Conservation (phyloP, 2,113 vertebrate species). For the Callocephalon fimbriatum region DNA sequence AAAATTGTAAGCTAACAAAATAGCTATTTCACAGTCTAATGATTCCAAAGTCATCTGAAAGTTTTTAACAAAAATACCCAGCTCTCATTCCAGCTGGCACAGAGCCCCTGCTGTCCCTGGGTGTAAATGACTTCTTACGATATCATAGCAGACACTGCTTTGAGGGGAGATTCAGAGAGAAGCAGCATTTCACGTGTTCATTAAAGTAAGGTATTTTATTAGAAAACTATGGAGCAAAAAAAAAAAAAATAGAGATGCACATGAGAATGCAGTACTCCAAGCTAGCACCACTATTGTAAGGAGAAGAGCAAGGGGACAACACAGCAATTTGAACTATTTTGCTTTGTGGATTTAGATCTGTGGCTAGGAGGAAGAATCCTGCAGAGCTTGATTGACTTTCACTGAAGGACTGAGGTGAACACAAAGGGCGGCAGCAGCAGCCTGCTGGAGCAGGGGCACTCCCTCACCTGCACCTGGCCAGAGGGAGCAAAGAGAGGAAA, state of each 20-base stretch:
- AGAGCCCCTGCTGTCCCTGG: neutral
- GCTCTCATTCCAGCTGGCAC: neutral
- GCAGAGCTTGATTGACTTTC: neutral
- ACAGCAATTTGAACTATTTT: neutral
- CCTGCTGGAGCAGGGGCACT: neutral
- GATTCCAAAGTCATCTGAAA: slow-evolving; percentile 13
- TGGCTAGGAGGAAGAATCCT: neutral
- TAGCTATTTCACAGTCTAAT: slow-evolving; percentile 19
- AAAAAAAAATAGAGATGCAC: neutral
- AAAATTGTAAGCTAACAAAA: neutral
- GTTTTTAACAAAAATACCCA: neutral
- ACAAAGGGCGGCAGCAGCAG: neutral
- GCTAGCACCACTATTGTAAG: neutral
- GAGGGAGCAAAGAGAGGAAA: neutral
- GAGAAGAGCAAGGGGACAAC: neutral
- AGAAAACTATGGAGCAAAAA: neutral
- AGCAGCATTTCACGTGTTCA: neutral
- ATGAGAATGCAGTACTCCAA: neutral
- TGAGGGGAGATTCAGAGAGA: neutral
- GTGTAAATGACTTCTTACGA: neutral
- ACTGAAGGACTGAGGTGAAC: neutral
- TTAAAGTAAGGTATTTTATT: neutral
- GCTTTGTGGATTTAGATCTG: neutral
- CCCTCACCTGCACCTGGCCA: neutral
- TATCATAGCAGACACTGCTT: neutral